Percentiles rank a stretch among this genome's conserved stretches.
Evolutionary conservation across 2,797 vertebrate species (phyloP).

Genomic region (Lepus townsendii): DNA sequence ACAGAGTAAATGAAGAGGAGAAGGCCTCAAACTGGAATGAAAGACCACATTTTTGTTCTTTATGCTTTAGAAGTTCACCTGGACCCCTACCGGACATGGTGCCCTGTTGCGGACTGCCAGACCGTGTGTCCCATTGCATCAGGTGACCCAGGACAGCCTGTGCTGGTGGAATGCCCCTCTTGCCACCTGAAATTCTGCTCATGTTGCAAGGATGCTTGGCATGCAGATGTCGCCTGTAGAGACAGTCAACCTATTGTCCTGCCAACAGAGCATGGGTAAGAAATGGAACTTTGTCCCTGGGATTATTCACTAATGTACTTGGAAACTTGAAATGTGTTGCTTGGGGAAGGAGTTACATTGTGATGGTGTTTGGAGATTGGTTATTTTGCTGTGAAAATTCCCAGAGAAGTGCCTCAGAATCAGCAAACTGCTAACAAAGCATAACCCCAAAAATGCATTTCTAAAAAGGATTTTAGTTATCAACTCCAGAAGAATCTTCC

Average conservation of each 20-base stretch:
- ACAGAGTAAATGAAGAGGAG: not conserved
- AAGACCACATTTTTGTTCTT: conserved; percentile 44
- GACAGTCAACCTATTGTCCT: conserved; percentile 88
- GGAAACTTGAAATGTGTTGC: not conserved
- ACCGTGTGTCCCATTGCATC: conserved; percentile 91
- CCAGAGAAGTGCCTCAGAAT: not conserved
- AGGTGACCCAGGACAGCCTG: conserved; percentile 87
- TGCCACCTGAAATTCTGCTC: conserved; percentile 95
- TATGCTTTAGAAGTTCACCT: conserved; percentile 93
- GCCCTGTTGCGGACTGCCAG: conserved; percentile 95
- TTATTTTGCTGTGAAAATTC: not conserved
- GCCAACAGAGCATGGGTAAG: conserved; percentile 92
- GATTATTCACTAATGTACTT: not conserved
- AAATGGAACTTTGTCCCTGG: not conserved
- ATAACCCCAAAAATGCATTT: not conserved
- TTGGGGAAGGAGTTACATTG: not conserved
- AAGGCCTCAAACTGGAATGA: not conserved
- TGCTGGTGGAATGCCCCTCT: conserved; percentile 90
- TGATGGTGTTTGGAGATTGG: not conserved
- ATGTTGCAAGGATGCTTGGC: conserved; percentile 93
- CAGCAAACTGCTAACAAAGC: not conserved
- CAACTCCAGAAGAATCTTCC: not conserved
- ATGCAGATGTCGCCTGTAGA: conserved; percentile 89
- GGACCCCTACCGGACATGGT: conserved; percentile 96
- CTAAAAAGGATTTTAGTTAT: conserved; percentile 34